Conservation (phyloP, 2,888 invertebrate species). For the Candidula unifasciata region DNA sequence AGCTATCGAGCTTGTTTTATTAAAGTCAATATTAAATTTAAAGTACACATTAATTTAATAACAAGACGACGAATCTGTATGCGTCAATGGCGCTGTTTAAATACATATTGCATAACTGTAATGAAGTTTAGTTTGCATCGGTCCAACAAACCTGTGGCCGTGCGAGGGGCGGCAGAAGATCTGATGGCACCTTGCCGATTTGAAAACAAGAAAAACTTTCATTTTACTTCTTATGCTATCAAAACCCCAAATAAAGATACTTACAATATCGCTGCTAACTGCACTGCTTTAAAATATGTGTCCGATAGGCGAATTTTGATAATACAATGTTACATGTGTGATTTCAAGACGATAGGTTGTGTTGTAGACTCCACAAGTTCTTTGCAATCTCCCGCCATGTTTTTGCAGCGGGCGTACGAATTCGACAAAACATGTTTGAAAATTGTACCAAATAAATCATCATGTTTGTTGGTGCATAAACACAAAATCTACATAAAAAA, state of each 20-base stretch:
- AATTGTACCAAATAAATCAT: not conserved
- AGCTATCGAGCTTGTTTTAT: too few relatives aligned
- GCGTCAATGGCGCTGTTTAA: too few relatives aligned
- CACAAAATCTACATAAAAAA: too few relatives aligned
- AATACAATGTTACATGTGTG: not conserved
- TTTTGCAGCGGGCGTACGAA: constrained; percentile 39
- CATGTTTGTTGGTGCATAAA: too few relatives aligned
- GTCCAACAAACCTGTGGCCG: too few relatives aligned
- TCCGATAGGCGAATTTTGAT: too few relatives aligned
- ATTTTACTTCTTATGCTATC: not conserved
- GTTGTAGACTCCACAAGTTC: constrained; percentile 19
- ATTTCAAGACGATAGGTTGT: not conserved
- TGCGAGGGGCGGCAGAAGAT: not conserved
- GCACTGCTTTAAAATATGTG: not conserved
- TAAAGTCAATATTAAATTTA: too few relatives aligned
- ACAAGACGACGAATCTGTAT: too few relatives aligned
- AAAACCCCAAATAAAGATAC: not conserved
- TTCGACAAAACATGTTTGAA: constrained; percentile 26
- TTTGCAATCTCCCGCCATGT: constrained; percentile 55
- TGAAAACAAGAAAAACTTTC: constrained; percentile 12
- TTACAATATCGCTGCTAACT: not conserved
- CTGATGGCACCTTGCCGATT: not conserved
- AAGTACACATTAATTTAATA: too few relatives aligned
- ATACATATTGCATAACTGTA: too few relatives aligned
- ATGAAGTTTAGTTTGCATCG: too few relatives aligned